Evolutionary conservation across 1,140 invertebrate genomes (phyloP).

Genomic region (Musca domestica): DNA sequence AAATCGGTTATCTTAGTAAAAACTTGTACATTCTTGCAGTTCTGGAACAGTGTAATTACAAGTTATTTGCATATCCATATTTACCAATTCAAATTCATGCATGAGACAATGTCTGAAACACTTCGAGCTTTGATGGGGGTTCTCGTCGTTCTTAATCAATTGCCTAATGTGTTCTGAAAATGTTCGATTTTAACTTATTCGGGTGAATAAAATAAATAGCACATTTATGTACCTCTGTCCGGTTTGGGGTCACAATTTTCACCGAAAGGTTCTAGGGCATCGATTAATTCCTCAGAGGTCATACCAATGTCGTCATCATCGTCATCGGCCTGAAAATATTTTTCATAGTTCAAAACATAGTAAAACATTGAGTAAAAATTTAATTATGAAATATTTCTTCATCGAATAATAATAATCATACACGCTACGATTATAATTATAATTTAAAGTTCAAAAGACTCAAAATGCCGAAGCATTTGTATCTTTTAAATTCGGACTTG

Average conservation of each 20-base stretch:
- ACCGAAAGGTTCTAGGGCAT: conserved; percentile 35
- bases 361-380: background rate
- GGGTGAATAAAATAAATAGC: background rate
- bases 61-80: too few relatives aligned
- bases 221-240: conserved; percentile 27
- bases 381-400: background rate
- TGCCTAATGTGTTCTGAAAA: conserved; percentile 33
- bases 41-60: too few relatives aligned
- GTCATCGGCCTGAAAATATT: too few relatives aligned
- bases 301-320: conserved; percentile 4
- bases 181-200: background rate
- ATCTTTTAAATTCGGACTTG: too few relatives aligned
- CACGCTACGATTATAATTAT: too few relatives aligned
- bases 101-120: conserved; percentile 45
- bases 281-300: conserved; percentile 33
- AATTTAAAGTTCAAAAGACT: too few relatives aligned
- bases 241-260: conserved; percentile 36
- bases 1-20: too few relatives aligned
- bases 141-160: conserved; percentile 36
- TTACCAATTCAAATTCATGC: conserved; percentile 37
- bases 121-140: conserved; percentile 35
- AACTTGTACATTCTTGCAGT: too few relatives aligned
- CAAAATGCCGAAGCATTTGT: too few relatives aligned
- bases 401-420: too few relatives aligned
- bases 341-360: background rate